Evolutionary conservation across 2,797 vertebrate species (phyloP).

Genomic region (Tarsius wallacei): DNA sequence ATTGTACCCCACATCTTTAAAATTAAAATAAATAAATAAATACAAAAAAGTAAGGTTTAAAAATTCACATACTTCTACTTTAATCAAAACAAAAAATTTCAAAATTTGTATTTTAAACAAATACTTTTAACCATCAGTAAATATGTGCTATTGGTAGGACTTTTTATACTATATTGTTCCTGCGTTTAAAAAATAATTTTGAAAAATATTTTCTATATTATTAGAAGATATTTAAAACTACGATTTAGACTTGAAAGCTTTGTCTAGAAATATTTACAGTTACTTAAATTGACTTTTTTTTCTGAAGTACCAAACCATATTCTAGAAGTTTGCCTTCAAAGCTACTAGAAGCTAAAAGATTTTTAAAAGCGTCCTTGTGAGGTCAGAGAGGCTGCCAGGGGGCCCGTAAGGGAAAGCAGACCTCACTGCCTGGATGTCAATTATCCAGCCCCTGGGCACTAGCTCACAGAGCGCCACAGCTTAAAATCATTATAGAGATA

Average conservation of each 20-base stretch:
- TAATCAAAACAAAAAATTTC: constrained; percentile 13
- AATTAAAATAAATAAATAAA: too few relatives aligned
- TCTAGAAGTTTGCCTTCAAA: constrained; percentile 56
- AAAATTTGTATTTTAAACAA: constrained; percentile 47
- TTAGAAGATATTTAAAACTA: constrained; percentile 41
- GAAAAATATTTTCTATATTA: background rate
- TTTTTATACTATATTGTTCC: background rate
- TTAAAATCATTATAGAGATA: constrained; percentile 92
- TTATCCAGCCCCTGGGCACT: constrained; percentile 89
- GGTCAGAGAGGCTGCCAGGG: constrained; percentile 62
- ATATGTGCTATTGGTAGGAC: background rate
- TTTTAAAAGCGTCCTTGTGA: background rate
- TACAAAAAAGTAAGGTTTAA: background rate
- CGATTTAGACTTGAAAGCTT: background rate
- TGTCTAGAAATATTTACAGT: constrained; percentile 49
- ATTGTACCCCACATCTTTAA: too few relatives aligned
- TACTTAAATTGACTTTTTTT: constrained; percentile 19
- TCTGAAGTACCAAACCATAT: constrained; percentile 12
- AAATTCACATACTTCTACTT: background rate
- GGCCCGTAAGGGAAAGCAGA: constrained; percentile 89
- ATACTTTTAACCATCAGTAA: background rate
- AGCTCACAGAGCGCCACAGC: constrained; percentile 88
- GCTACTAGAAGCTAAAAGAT: constrained; percentile 62
- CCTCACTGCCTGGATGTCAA: constrained; percentile 88
- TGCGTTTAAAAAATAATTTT: constrained; percentile 13